Evolutionary conservation across 37 sponge, comb jelly and placozoan species (phyloP).

Genomic region (Axinella damicornis): DNA sequence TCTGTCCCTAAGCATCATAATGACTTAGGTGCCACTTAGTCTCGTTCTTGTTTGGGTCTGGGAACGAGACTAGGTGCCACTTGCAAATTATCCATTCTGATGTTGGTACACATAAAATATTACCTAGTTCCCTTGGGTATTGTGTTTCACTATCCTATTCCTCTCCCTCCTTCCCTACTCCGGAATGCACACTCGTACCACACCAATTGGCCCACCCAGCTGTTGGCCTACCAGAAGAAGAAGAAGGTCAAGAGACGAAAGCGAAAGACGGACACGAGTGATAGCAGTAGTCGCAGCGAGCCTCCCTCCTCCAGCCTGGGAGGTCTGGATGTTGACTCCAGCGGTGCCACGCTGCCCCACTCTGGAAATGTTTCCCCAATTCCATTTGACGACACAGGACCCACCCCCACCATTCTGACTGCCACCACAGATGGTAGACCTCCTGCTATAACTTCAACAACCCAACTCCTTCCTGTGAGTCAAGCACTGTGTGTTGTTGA

Average conservation of each 20-base stretch:
- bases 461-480: not conserved
- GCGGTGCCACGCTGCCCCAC: not conserved
- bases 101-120: too few relatives aligned
- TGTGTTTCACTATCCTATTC: not conserved
- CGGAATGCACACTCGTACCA: not conserved
- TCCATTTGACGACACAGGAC: not conserved
- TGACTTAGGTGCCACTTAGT: too few relatives aligned
- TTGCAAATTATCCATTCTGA: too few relatives aligned
- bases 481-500: not conserved
- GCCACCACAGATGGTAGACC: too few relatives aligned
- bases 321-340: not conserved
- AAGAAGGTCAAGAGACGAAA: conserved; percentile 45
- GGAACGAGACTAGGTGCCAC: too few relatives aligned
- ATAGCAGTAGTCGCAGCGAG: not conserved
- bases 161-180: not conserved
- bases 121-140: too few relatives aligned
- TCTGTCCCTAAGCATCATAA: too few relatives aligned
- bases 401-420: not conserved
- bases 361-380: conserved; percentile 11
- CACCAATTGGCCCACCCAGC: not conserved
- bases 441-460: too few relatives aligned
- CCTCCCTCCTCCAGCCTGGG: not conserved
- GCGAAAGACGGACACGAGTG: not conserved
- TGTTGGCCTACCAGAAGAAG: conserved; percentile 53
- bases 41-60: too few relatives aligned